Base-by-base conservation (phyloP, 2,888 invertebrate genomes). In the Aspidiotus destructor region DNA sequence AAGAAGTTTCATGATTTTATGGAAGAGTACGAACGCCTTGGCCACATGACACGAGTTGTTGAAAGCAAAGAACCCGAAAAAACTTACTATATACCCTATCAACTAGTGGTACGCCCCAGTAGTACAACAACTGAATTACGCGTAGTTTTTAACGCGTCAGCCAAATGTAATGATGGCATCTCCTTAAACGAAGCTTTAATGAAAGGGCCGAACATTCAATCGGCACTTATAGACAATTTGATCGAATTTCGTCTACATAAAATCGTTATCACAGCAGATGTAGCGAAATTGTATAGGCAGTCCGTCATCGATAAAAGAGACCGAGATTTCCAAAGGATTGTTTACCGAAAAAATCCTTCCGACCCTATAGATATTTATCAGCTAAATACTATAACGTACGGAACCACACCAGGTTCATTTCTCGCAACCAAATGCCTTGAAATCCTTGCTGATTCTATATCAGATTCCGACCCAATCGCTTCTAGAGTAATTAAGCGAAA, bases 321-420 rank as follows among this genome's bases (percentile, higher is more conserved):
- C 15, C 15, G 60, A 13, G 13, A 9, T 16, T 40, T 60, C 2
- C 60, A 60, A 15, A 13, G 40, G 2, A 40, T 60, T 40, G 9
- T 60, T 9, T 60, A 41, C 40, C 28, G 41, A 10, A 17, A 60
- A 41, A 40, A 13, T 8, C 9, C 15, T 3, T 11, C 11, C 13
- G 11, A 40, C 2, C 55, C 55, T n/a, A 17, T 55, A 2, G 15
- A 61, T 9, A 10, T n/a, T 42, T 60, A 28, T 15, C 16, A 60
- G 28, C 8, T 60, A 7, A 60, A 60, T 44, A 61, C 61, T 40
- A 11, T 61, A 13, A n/a, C 42, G 11, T 42, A 62, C 11, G 28
- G 52, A 15, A 62, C 44, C 44, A n/a, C 42, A 2, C 44, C 61
- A 61, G 61, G 42, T 8, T 61, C 62, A n/a, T 62, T 44, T 62